Evolutionary conservation across 2,888 invertebrate species (phyloP).

Genomic region (Drosophila borealis): DNA sequence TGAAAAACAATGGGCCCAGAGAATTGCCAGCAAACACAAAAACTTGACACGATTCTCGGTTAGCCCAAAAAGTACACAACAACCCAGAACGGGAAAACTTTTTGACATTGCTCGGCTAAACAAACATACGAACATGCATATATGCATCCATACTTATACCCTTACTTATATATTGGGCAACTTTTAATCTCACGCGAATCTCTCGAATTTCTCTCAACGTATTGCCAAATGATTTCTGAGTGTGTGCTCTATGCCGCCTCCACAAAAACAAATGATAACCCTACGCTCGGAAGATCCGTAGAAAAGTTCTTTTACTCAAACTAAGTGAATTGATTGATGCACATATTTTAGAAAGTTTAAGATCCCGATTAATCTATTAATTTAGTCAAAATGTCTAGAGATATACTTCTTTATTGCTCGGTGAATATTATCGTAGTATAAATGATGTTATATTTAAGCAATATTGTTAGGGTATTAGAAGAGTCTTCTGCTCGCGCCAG

Average conservation of each 20-base stretch:
- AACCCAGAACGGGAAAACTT: conserved; percentile 51
- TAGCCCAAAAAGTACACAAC: conserved; percentile 39
- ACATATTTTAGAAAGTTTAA: neutral
- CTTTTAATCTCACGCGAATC: conserved; percentile 65
- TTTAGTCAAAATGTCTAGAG: neutral
- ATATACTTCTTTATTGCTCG: neutral
- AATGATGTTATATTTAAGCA: neutral
- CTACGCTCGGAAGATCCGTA: no score
- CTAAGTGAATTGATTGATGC: neutral
- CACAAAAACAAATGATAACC: neutral
- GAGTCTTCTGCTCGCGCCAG: conserved; percentile 1
- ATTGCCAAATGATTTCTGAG: conserved; percentile 3
- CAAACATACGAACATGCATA: conserved; percentile 13
- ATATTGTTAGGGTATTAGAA: conserved; percentile 24
- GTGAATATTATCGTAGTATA: neutral
- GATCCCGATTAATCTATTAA: neutral
- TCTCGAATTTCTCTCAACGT: conserved; percentile 43
- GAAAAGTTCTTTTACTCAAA: no score
- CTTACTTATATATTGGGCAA: conserved; percentile 33
- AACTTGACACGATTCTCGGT: conserved; percentile 67
- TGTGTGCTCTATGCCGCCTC: conserved; percentile 6
- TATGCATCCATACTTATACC: neutral
- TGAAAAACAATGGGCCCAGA: conserved; percentile 38
- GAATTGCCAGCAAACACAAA: conserved; percentile 50
- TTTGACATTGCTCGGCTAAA: conserved; percentile 55